Conservation (phyloP, 2,113 vertebrate genomes). For the Panurus biarmicus region DNA sequence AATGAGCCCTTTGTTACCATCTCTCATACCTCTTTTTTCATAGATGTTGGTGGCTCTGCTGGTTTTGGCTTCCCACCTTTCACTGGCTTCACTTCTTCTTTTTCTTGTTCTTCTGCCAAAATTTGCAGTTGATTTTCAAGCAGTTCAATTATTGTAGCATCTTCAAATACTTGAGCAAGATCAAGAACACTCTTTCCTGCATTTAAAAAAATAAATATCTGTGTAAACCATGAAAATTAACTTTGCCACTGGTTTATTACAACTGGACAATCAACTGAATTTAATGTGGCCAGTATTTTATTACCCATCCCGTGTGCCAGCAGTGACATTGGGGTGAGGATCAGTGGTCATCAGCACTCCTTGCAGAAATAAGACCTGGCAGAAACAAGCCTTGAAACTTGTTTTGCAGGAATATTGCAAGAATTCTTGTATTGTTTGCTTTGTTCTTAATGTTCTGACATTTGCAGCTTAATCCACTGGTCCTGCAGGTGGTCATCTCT, state of each 20-base stretch:
- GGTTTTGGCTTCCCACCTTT: slow-evolving; percentile 57
- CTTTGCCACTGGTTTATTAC: background rate
- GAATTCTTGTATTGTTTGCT: background rate
- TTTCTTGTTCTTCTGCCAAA: slow-evolving; percentile 69
- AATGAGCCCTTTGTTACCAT: background rate
- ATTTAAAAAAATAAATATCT: background rate
- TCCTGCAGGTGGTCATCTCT: background rate
- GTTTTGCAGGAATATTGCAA: background rate
- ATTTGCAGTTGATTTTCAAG: slow-evolving; percentile 75
- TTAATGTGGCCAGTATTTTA: background rate
- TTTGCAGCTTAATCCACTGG: background rate
- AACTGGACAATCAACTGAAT: background rate
- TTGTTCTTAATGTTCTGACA: background rate
- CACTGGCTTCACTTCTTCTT: slow-evolving; percentile 43
- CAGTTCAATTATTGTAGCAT: slow-evolving; percentile 75
- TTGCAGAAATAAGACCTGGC: background rate
- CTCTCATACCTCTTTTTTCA: slow-evolving; percentile 60
- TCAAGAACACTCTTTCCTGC: slow-evolving; percentile 81
- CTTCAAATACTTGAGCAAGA: slow-evolving; percentile 76
- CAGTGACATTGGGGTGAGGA: background rate
- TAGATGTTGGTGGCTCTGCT: background rate
- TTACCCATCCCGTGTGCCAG: background rate
- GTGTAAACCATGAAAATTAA: background rate
- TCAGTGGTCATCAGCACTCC: background rate
- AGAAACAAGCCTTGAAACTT: background rate